Evolutionary conservation across 2,888 invertebrate species (phyloP), one percentile per base, ranked within the genome.

Genomic region (Scaptomyza tumidula): DNA sequence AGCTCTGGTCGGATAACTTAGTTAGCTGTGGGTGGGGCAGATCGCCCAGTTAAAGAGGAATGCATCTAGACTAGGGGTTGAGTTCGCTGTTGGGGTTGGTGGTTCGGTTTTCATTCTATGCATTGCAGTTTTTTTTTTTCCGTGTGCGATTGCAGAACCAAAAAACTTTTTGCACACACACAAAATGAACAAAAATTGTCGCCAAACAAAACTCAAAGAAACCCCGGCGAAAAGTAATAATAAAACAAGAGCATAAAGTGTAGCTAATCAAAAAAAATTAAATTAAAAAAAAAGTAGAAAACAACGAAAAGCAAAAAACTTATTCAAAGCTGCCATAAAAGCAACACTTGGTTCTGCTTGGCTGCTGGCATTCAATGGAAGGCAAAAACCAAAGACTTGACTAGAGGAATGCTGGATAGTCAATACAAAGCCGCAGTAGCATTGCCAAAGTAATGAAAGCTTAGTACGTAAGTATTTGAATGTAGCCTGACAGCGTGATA

Each of bases 201-300:
- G 55, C 72, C 16, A 75, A 63, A 63, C 63, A 75, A 58, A 76
- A 24, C 4, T 24, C 0, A 24, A 24, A 62, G 60, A 55, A 71
- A 71, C 56, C 57, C 31, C 45, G 59, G n/a, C 24, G 45, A 37
- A 62, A 67, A 41, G 46, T 14, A 61, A 65, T 43, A 49, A 43
- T 63, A 50, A 58, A 54, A 59, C 19, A 68, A 57, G 43, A 57
- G 61, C 66, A 66, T 66, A 61, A 70, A 70, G 53, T 78, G 59
- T 50, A 58, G 60, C 77, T 73, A 86, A 81, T 86, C 65, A 83
- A 83, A 75, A 80, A 79, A 54, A 66, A 73, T 52, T 53, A 65
- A 66, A 67, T 70, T 52, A 54, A 61, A 70, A 54, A 61, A 70
- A 62, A n/a, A 54, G 50, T 33, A n/a, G 46, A 9, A 31, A 10